Evolutionary conservation across 1,140 invertebrate species (phyloP), one percentile per base, ranked within the genome.

Genomic region (Chlorops oryzae): DNA sequence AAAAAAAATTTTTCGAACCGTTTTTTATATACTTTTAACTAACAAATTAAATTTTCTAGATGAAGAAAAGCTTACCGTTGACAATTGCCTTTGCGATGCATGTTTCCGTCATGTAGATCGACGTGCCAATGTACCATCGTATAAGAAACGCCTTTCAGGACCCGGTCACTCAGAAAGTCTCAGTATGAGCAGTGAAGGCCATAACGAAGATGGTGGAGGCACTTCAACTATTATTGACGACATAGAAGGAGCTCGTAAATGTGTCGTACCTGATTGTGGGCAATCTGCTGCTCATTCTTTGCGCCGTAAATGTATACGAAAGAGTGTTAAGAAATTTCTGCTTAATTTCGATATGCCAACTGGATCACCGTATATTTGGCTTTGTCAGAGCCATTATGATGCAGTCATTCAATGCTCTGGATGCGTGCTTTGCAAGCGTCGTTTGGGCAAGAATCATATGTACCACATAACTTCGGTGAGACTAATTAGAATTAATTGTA

Each of bases 1-100:
- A 2, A 37, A 10, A 13, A n/a, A 34, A 20, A 22, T 44, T 23
- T 42, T n/a, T n/a, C n/a, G n/a, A n/a, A n/a, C n/a, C n/a, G n/a
- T n/a, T n/a, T n/a, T n/a, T 40, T 3, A 6, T 25, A 12, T 32
- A 12, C 13, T 24, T 50, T 3, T 42, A 15, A 9, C 5, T 34
- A 27, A 12, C 22, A 3, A 13, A 10, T 23, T 25, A 23, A 45
- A 9, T 43, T 32, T 4, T 28, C 7, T 60, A 85, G 80, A 82
- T 58, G 86, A 89, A 61, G 82, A 84, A 63, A 86, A 88, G 59
- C 71, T 89, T 9, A 86, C 83, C 0, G 81, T 83, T 42, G 87
- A 89, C 66, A 89, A 86, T 32, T 90, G 88, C 59, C 74, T 90
- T 18, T 90, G 88, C 65, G 88, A 90, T 67, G 87, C 87, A 22